A percentile compares a stretch with the other conserved stretches of the same genome.
Conservation (phyloP, 2,113 vertebrate genomes). For the Stegastes partitus region DNA sequence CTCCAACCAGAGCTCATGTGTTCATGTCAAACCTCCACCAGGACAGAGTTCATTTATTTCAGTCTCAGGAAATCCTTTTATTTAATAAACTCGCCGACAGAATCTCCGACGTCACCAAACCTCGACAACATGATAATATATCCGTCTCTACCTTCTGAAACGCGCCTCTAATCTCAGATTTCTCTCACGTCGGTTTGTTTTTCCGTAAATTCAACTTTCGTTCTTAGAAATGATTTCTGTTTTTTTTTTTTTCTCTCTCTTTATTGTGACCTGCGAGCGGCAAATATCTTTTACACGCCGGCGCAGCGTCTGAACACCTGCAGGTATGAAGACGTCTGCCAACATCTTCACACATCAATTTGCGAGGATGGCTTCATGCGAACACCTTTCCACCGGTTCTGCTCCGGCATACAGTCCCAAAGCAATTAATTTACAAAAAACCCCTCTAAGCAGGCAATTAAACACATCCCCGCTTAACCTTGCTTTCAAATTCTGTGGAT, state of each 20-base stretch:
- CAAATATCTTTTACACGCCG: not conserved
- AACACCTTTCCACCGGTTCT: constrained; percentile 18
- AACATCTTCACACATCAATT: constrained; percentile 32
- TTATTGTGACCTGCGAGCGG: not conserved
- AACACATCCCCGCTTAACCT: constrained; percentile 66
- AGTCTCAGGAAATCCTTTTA: too few relatives aligned
- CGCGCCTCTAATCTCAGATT: too few relatives aligned
- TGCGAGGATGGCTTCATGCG: constrained; percentile 24
- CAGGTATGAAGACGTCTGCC: not conserved
- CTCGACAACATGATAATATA: too few relatives aligned
- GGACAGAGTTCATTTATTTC: too few relatives aligned
- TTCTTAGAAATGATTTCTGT: not conserved
- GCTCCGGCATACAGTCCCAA: constrained; percentile 6
- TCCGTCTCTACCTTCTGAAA: too few relatives aligned
- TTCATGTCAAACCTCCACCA: too few relatives aligned
- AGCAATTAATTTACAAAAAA: constrained; percentile 61
- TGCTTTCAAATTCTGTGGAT: constrained; percentile 62
- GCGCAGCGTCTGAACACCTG: not conserved
- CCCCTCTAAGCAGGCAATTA: constrained; percentile 67
- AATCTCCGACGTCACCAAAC: too few relatives aligned
- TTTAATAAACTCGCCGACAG: too few relatives aligned
- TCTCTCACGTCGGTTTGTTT: too few relatives aligned
- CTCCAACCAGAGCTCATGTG: too few relatives aligned
- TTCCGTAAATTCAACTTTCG: not conserved
- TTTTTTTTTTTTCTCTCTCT: not conserved